Conservation (phyloP, 2,888 invertebrate species). For the Crocallis elinguaria region DNA sequence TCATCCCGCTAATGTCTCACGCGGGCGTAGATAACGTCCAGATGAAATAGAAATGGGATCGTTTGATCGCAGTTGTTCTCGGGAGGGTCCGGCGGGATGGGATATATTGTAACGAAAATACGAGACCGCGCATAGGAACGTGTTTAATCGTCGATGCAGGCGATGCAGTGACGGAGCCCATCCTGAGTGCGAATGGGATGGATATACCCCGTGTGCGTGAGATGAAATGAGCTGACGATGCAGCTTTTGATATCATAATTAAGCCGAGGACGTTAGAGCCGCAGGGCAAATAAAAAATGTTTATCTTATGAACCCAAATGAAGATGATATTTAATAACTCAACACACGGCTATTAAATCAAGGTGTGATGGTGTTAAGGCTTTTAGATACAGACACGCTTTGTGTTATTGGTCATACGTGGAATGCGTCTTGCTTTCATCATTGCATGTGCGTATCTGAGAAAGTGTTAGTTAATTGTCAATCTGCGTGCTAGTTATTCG, state of each 20-base stretch:
- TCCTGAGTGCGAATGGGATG: constrained; percentile 64
- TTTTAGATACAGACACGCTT: constrained; percentile 51
- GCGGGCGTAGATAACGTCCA: constrained; percentile 50
- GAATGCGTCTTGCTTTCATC: constrained; percentile 41
- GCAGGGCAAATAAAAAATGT: constrained; percentile 69
- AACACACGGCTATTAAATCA: constrained; percentile 66
- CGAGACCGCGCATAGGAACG: constrained; percentile 82
- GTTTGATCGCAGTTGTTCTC: constrained; percentile 51
- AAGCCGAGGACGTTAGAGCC: constrained; percentile 55
- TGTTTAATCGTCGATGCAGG: constrained; percentile 76
- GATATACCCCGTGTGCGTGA: constrained; percentile 51
- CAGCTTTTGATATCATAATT: constrained; percentile 82
- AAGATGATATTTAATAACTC: constrained; percentile 70
- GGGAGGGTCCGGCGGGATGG: constrained; percentile 38
- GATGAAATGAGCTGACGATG: constrained; percentile 62
- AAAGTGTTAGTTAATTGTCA: constrained; percentile 43
- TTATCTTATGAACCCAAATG: constrained; percentile 73
- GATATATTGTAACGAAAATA: constrained; percentile 62
- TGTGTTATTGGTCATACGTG: constrained; percentile 40
- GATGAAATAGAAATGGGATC: constrained; percentile 61
- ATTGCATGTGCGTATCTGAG: constrained; percentile 45
- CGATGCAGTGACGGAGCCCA: constrained; percentile 61
- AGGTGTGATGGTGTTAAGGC: constrained; percentile 50
- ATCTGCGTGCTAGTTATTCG: constrained; percentile 35
- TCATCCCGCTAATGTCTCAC: constrained; percentile 66